A percentile compares a stretch with the other conserved stretches of the same genome.
These are phyloP conservation scores for Zosterops hypoxanthus DNA, from an alignment of 2,113 vertebrate species.

Conservation along the genomic window DNA sequence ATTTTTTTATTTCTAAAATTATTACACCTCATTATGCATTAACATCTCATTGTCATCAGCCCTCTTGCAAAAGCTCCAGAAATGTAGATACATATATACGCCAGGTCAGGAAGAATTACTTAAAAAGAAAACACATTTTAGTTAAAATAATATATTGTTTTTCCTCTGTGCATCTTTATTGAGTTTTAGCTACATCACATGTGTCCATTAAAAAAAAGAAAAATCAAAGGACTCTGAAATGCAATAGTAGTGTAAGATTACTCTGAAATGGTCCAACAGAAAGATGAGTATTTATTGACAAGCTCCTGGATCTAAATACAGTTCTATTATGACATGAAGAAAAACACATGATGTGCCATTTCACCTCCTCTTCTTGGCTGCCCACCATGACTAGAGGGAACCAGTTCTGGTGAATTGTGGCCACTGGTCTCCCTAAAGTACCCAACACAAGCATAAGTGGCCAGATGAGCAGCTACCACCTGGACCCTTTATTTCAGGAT, in stretches of 20 bases:
- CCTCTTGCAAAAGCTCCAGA: neutral
- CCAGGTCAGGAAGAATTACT: neutral
- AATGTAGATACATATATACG: neutral
- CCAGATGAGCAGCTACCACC: neutral
- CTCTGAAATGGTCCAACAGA: neutral
- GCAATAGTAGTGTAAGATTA: neutral
- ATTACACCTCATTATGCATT: neutral
- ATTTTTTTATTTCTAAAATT: neutral
- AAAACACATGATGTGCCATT: rapidly evolving
- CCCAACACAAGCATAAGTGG: neutral
- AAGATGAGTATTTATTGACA: neutral
- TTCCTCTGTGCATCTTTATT: neutral
- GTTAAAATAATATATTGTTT: neutral
- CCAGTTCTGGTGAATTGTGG: neutral
- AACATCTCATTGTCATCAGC: neutral
- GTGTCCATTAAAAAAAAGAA: neutral
- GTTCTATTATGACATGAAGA: neutral
- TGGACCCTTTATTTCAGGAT: neutral
- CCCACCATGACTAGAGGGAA: neutral
- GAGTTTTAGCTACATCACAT: neutral
- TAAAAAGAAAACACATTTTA: neutral
- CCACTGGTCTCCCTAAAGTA: neutral
- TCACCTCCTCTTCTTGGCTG: neutral
- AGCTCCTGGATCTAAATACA: neutral
- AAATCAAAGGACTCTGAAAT: neutral